Evolutionary conservation across 2,113 vertebrate species (phyloP), one percentile per base, ranked within the genome.

Genomic region (Colossoma macropomum): DNA sequence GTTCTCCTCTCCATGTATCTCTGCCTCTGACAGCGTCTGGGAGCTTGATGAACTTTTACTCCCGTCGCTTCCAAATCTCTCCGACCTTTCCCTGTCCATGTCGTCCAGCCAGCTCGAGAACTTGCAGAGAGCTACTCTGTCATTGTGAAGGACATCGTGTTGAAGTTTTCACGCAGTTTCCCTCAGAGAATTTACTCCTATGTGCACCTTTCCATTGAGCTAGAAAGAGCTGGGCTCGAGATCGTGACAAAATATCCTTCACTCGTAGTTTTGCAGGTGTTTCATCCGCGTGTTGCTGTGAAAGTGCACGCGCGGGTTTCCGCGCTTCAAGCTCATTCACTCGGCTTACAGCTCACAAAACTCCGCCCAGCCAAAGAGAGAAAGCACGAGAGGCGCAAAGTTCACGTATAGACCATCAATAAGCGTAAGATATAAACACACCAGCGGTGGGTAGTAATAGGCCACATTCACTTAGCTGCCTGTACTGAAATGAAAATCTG

Each of bases 1-100:
- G 16, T 32, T 41, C 2, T 52, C 9, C 69, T 88, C 77, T 25
- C 84, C 80, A n/a, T n/a, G n/a, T n/a, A n/a, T n/a, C n/a, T n/a
- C n/a, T n/a, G n/a, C n/a, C 13, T 84, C 86, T n/a, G 86, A 87
- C 65, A 85, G 30, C 4, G 85, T 85, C 45, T 88, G 86, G 10
- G 84, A 86, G 25, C 72, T 52, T 12, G 81, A 75, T 21, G 77
- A 80, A 59, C 41, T 68, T 34, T 79, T 77, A 59, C 63, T 87
- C 27, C 72, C 76, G 28, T 63, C 27, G 32, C 45, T 77, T 59
- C 45, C 83, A 76, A 78, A 41, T 45, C 32, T 59, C 21, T 77
- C 30, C 32, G 48, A 79, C 80, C 77, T 74, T 79, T 87, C 79
- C 19, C 41, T 63, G 54, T 89, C 89, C 89, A 90, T 90, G 72